phyloP scores from a whole-genome alignment of 2,113 vertebrate genomes.

The Genyomyrus donnyi region DNA sequence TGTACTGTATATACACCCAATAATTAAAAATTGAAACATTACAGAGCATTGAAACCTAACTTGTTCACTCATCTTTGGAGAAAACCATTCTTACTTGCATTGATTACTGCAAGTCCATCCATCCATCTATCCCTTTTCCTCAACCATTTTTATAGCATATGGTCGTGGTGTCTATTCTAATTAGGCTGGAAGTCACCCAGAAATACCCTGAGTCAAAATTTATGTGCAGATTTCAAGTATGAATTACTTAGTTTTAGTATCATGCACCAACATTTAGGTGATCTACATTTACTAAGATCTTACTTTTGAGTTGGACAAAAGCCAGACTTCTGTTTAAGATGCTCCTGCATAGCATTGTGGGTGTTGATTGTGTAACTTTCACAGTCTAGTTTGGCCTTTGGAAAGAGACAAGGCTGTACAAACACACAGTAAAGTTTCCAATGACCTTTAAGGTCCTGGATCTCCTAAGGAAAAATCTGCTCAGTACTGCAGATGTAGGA shows the following conservation, averaged over 20 bases:
- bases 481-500: neutral
- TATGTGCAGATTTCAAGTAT: neutral
- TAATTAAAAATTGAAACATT: neutral
- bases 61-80: neutral
- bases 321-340: neutral
- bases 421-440: neutral
- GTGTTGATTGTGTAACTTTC: neutral
- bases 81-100: neutral
- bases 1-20: neutral
- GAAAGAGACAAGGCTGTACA: neutral
- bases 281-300: neutral
- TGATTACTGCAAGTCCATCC: neutral
- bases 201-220: neutral
- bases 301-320: neutral
- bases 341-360: neutral
- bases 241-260: neutral
- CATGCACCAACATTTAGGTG: neutral
- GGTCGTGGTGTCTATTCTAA: neutral
- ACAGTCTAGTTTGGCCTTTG: neutral
- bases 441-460: neutral
- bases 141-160: neutral
- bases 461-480: neutral
- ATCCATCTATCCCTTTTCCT: neutral
- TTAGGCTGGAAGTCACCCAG: neutral
- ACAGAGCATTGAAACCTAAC: neutral